Evolutionary conservation across 1,140 invertebrate genomes (phyloP).

Genomic region (Neoseiulus cucumeris): DNA sequence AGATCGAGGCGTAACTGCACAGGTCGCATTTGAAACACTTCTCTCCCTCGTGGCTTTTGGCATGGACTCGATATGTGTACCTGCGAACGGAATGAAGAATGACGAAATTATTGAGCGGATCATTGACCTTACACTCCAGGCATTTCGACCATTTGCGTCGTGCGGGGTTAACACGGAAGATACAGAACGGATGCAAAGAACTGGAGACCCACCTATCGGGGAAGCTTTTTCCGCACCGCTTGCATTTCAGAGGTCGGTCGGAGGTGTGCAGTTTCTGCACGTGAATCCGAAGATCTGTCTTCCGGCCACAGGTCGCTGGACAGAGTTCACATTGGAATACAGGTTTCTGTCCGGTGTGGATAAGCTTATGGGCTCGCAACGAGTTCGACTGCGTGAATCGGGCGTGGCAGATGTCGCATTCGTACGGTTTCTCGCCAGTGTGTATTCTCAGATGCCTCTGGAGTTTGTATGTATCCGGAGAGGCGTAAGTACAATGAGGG

Average conservation of each 20-base stretch:
- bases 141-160: too few species aligned
- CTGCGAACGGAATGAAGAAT: not conserved
- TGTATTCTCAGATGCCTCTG: conserved; percentile 41
- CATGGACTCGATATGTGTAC: conserved; percentile 35
- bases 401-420: conserved; percentile 40
- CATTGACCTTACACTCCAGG: not conserved
- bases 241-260: conserved; percentile 74
- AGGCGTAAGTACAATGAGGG: conserved; percentile 88
- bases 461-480: conserved; percentile 89
- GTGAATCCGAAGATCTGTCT: conserved; percentile 87
- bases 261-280: conserved; percentile 88
- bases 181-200: too few species aligned
- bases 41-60: conserved; percentile 83
- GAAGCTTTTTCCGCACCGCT: conserved; percentile 74
- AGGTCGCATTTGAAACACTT: conserved; percentile 90
- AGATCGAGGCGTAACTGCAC: conserved; percentile 82
- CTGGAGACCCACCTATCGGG: conserved; percentile 57
- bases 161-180: too few species aligned
- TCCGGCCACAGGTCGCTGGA: conserved; percentile 84
- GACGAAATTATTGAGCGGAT: too few species aligned
- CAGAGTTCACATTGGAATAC: conserved; percentile 85
- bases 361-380: conserved; percentile 76
- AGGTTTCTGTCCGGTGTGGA: conserved; percentile 82
- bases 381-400: conserved; percentile 92
- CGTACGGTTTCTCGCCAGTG: conserved; percentile 42